These are phyloP conservation scores for Panzeria rudis DNA, from an alignment of 2,888 invertebrate species.

Conservation along the genomic window DNA sequence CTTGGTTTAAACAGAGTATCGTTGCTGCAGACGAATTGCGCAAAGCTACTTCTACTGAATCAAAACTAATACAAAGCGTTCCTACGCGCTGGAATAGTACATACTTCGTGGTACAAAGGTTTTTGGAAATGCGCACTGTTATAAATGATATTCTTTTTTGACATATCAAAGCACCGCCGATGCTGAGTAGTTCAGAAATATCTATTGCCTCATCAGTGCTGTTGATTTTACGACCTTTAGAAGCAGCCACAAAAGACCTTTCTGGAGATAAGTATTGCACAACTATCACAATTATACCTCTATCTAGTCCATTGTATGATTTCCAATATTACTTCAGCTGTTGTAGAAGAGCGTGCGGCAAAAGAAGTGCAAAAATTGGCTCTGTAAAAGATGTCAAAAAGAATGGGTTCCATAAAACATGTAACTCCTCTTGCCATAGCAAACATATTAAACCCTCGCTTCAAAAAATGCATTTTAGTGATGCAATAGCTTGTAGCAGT, in stretches of 20 bases:
- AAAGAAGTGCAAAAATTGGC: slow-evolving; percentile 20
- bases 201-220: background rate
- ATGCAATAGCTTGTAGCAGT: slow-evolving; percentile 8
- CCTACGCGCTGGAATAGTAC: slow-evolving; percentile 20
- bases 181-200: background rate
- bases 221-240: background rate
- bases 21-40: slow-evolving; percentile 20
- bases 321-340: background rate
- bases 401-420: slow-evolving; percentile 30
- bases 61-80: slow-evolving; percentile 27
- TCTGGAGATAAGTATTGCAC: background rate
- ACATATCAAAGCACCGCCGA: slow-evolving; percentile 13
- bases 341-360: slow-evolving; percentile 2
- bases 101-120: slow-evolving; percentile 12
- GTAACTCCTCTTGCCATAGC: slow-evolving; percentile 24
- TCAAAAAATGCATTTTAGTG: slow-evolving; percentile 26
- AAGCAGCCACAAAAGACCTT: background rate
- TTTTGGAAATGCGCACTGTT: slow-evolving; percentile 24
- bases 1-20: slow-evolving; percentile 17
- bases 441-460: slow-evolving; percentile 9
- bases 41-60: too few species aligned
- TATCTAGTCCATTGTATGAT: slow-evolving; percentile 1
- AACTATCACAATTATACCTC: background rate
- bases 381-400: slow-evolving; percentile 16
- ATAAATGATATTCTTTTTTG: slow-evolving; percentile 17